These are phyloP conservation scores for Pherbina coryleti DNA, from an alignment of 2,888 invertebrate species.

Conservation along the genomic window DNA sequence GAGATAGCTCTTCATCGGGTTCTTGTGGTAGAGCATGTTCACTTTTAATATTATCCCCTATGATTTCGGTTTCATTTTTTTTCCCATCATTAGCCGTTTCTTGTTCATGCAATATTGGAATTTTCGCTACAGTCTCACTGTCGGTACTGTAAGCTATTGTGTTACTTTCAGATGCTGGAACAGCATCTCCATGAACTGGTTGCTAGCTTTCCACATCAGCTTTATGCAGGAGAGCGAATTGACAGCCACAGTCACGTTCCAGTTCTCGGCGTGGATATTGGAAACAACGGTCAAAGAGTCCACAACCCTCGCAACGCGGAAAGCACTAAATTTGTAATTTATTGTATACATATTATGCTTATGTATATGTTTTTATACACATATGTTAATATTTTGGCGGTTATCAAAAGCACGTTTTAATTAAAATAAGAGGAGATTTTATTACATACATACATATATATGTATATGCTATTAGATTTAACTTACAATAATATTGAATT, in stretches of 20 bases:
- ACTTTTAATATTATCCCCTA: conserved; percentile 24
- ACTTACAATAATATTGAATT: too few species aligned
- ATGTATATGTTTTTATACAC: neutral
- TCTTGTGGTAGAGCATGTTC: conserved; percentile 39
- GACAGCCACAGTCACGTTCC: conserved; percentile 89
- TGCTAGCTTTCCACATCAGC: conserved; percentile 79
- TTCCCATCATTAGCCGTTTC: neutral
- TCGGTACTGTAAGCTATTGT: conserved; percentile 58
- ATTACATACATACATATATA: too few species aligned
- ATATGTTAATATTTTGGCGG: neutral
- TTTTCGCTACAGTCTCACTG: conserved; percentile 54
- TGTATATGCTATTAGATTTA: too few species aligned
- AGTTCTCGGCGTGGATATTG: conserved; percentile 81
- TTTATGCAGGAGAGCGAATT: conserved; percentile 89
- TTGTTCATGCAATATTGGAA: conserved; percentile 48
- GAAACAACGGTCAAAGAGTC: conserved; percentile 90
- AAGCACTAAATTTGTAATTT: conserved; percentile 63
- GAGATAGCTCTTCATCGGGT: conserved; percentile 43
- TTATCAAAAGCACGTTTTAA: too few species aligned
- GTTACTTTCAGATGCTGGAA: conserved; percentile 61
- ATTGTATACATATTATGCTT: neutral
- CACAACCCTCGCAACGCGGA: conserved; percentile 84
- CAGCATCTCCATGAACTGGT: conserved; percentile 63
- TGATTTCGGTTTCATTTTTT: neutral
- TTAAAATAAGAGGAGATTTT: too few species aligned